Evolutionary conservation across 2,797 vertebrate genomes (phyloP), one percentile per base, ranked within the genome.

Genomic region (Lepus oiostolus): DNA sequence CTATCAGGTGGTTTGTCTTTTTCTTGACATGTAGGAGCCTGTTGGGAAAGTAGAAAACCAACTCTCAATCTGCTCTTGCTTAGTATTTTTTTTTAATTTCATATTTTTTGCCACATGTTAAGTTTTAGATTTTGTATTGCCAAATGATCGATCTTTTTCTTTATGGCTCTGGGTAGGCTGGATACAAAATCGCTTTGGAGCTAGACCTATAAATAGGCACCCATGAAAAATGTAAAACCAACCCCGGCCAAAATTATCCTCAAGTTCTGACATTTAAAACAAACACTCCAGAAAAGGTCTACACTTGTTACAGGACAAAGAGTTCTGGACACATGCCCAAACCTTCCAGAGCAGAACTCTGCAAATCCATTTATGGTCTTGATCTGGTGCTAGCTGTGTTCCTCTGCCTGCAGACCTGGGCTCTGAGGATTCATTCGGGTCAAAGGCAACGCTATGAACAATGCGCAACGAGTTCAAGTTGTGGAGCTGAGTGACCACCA

Each of bases 291-390:
- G 92, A 93, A 93, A 86, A 94, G 79, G 90, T 95, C 93, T 86
- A 91, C 76, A 77, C 84, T 90, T 86, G 82, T 85, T 92, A 91
- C 10, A 75, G 65, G 75, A 93, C 88, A 60, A 5, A 90, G 54
- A 54, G 84, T 93, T 74, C 94, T 97, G 96, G 96, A 96, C 28
- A 79, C 70, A 74, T 71, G 89, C 94, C 96, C 88, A 91, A 93
- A 12, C 62, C 91, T 88, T 93, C 90, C 67, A 4, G 62, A 77
- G 94, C 50, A 14, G 26, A 89, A 71, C 79, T 88, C 83, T 71
- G 28, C 84, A 96, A 67, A 77, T 88, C 97, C 95, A 95, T 97
- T 92, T 97, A 97, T 95, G 97, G 96, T 95, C 94, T 52, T 35
- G 63, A 67, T 82, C 63, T 86, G 80, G 32, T 68, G 90, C 54